These are phyloP conservation scores for Aplysina aerophoba DNA, from an alignment of 37 sponge, comb jelly and placozoan species.

Conservation along the genomic window DNA sequence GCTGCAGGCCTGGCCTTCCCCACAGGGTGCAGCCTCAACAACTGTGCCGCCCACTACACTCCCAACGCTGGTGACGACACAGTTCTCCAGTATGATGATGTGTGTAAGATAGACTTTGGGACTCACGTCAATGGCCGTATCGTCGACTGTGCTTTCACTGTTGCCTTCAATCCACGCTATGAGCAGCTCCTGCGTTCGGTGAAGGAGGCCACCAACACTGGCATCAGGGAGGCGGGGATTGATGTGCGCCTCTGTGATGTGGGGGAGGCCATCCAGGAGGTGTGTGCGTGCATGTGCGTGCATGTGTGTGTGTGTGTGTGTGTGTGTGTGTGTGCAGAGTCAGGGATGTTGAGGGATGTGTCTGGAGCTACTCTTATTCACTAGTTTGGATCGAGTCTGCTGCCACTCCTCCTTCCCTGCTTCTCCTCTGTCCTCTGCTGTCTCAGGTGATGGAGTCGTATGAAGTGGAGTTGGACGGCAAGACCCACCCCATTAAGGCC, in stretches of 20 bases:
- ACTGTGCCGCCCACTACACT: slow-evolving; percentile 99
- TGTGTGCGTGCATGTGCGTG: no score
- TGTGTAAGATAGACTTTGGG: slow-evolving; percentile 98
- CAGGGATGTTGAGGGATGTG: no score
- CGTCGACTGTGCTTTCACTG: slow-evolving; percentile 99
- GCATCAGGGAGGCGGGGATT: slow-evolving; percentile 90
- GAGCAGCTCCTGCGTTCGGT: slow-evolving; percentile 89
- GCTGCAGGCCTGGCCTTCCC: slow-evolving; percentile 92
- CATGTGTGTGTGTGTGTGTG: no score
- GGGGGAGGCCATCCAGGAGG: slow-evolving; percentile 96
- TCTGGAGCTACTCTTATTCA: no score
- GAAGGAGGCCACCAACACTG: slow-evolving; percentile 92
- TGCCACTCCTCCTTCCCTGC: neutral
- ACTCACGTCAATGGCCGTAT: slow-evolving; percentile 95
- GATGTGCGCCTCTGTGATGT: slow-evolving; percentile 96
- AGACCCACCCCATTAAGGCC: slow-evolving; percentile 71
- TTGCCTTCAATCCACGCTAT: slow-evolving; percentile 94
- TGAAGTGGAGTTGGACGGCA: slow-evolving; percentile 96
- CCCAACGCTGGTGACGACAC: slow-evolving; percentile 97
- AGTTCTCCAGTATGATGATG: slow-evolving; percentile 95
- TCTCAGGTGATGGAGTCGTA: slow-evolving; percentile 90
- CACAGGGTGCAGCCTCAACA: slow-evolving; percentile 96
- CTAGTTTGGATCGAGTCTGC: neutral
- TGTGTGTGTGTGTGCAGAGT: no score
- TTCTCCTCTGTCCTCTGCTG: neutral